Conservation (phyloP, 2,113 vertebrate species). For the Eudyptes chrysolophus region DNA sequence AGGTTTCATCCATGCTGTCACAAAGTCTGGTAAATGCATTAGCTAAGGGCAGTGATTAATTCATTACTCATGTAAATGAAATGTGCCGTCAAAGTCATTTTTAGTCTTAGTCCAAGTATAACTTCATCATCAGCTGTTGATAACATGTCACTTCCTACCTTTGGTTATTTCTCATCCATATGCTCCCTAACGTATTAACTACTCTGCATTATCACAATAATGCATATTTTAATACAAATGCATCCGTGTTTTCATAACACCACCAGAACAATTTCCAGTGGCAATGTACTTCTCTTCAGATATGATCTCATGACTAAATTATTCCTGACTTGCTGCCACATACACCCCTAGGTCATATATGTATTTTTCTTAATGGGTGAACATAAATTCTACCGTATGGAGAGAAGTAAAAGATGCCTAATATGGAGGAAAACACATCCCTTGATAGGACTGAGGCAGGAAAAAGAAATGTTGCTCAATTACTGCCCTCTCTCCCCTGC, state of each 20-base stretch:
- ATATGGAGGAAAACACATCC: not conserved
- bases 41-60: constrained; percentile 10
- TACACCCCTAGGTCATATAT: not conserved
- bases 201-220: not conserved
- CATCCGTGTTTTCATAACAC: not conserved
- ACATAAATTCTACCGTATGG: not conserved
- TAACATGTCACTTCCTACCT: not conserved
- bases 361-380: not conserved
- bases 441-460: not conserved
- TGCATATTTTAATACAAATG: not conserved
- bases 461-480: not conserved
- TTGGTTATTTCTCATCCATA: not conserved
- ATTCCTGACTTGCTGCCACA: constrained; percentile 21
- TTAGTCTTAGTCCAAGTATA: not conserved
- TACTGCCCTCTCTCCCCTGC: not conserved
- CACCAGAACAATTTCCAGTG: not conserved
- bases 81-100: not conserved
- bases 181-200: not conserved
- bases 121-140: not conserved
- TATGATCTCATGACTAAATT: constrained; percentile 24
- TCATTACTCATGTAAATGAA: not conserved
- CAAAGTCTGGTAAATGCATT: constrained; percentile 45
- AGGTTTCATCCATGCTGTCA: not conserved
- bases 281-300: not conserved
- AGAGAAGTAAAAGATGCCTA: constrained; percentile 1